These are phyloP conservation scores for Leptopilina syphax DNA, from an alignment of 2,888 invertebrate species.

Conservation along the genomic window DNA sequence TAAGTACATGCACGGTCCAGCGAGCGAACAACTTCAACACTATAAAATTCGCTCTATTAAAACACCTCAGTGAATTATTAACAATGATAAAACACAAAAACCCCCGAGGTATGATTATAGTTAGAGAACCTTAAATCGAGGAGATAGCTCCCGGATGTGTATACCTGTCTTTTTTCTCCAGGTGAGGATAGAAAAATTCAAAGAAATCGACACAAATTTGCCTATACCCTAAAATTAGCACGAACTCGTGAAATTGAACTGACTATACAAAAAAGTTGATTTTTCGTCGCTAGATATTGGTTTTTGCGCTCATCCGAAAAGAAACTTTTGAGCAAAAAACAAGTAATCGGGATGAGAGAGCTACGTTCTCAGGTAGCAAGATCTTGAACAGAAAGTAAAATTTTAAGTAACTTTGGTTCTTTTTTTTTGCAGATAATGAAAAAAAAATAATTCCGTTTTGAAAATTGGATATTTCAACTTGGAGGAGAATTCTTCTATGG, in stretches of 20 bases:
- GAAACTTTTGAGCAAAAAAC: too few species aligned
- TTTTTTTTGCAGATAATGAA: too few species aligned
- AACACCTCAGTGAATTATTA: conserved; percentile 19
- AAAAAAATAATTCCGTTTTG: too few species aligned
- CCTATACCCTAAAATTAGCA: conserved; percentile 44
- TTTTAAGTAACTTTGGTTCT: too few species aligned
- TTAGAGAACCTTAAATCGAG: not conserved
- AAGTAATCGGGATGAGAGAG: too few species aligned
- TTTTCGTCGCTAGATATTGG: too few species aligned
- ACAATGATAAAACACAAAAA: not conserved
- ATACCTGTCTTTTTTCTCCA: conserved; percentile 41
- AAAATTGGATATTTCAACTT: not conserved
- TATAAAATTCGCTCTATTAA: conserved; percentile 34
- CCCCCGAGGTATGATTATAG: not conserved
- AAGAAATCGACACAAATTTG: conserved; percentile 58
- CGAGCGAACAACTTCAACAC: conserved; percentile 21
- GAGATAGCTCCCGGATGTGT: conserved; percentile 45
- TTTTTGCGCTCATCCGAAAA: too few species aligned
- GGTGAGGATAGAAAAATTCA: not conserved
- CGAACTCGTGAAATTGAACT: too few species aligned
- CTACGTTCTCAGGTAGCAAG: too few species aligned
- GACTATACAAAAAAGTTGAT: too few species aligned
- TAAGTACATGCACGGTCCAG: conserved; percentile 39
- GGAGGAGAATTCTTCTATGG: conserved; percentile 53
- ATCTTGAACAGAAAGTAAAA: too few species aligned